Evolutionary conservation across 2,888 invertebrate genomes (phyloP).

Genomic region (Quadriops clusia): DNA sequence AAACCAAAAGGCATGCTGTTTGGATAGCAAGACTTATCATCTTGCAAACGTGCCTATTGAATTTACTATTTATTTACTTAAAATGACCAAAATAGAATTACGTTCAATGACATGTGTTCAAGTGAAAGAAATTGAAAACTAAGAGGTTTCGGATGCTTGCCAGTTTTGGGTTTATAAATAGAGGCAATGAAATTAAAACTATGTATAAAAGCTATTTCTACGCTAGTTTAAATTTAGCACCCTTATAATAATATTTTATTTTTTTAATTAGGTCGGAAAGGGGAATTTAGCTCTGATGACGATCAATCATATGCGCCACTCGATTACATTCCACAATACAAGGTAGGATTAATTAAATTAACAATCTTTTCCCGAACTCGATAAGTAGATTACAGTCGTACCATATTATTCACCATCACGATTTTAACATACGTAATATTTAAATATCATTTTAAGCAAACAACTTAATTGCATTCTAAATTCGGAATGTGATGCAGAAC

Average conservation of each 20-base stretch:
- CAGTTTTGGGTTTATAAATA: conserved; percentile 20
- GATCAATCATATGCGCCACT: conserved; percentile 24
- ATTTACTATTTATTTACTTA: no score
- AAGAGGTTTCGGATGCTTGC: conserved; percentile 17
- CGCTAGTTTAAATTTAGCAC: no score
- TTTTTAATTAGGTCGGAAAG: conserved; percentile 20
- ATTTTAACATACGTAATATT: no score
- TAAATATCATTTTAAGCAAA: no score
- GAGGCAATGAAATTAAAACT: conserved; percentile 13
- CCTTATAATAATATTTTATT: conserved; percentile 7
- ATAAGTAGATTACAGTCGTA: no score
- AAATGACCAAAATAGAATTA: conserved; percentile 18
- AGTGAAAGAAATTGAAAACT: conserved; percentile 21
- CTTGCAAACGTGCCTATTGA: no score
- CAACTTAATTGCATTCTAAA: neutral
- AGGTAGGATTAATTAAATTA: conserved; percentile 19
- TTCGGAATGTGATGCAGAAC: conserved; percentile 1
- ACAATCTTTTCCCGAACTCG: no score
- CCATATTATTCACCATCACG: no score
- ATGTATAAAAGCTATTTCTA: no score
- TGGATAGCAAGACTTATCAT: no score
- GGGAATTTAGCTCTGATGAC: conserved; percentile 30
- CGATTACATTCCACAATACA: conserved; percentile 30
- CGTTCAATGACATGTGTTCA: conserved; percentile 23
- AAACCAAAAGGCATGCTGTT: no score